phyloP scores from a whole-genome alignment of 2,888 invertebrate genomes.

The Labia minor region DNA sequence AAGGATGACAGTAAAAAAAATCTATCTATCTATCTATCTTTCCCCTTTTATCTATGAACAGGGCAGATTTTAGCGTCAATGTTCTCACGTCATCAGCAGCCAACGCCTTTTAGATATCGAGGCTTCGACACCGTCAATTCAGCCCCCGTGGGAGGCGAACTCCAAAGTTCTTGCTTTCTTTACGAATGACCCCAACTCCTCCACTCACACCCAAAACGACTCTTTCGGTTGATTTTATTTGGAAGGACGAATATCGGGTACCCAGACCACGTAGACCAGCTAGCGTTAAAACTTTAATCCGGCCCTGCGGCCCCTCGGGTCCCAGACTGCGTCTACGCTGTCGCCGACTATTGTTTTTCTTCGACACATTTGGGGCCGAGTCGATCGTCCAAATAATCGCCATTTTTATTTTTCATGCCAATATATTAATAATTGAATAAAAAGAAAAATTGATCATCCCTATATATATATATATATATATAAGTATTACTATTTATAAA shows the following conservation, averaged over 20 bases:
- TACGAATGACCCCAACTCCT: background rate
- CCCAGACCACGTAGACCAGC: background rate
- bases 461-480: too few species aligned
- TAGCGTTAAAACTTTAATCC: background rate
- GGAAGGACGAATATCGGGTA: background rate
- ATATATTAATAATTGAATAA: too few species aligned
- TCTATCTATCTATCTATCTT: too few species aligned
- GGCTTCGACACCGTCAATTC: background rate
- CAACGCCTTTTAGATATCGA: background rate
- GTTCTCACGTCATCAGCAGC: background rate
- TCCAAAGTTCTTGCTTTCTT: background rate
- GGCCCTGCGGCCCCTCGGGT: background rate
- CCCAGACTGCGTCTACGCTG: background rate
- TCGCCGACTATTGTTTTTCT: background rate
- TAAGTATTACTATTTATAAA: too few species aligned
- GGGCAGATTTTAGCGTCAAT: background rate
- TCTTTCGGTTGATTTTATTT: background rate
- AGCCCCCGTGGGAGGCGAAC: background rate
- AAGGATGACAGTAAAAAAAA: background rate
- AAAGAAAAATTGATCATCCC: too few species aligned
- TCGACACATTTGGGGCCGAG: background rate
- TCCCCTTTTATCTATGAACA: background rate
- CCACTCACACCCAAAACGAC: background rate
- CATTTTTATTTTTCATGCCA: background rate
- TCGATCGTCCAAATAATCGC: background rate